These are phyloP conservation scores for Caenorhabditis brenneri DNA, from an alignment of 1,140 invertebrate genomes.

Conservation along the genomic window DNA sequence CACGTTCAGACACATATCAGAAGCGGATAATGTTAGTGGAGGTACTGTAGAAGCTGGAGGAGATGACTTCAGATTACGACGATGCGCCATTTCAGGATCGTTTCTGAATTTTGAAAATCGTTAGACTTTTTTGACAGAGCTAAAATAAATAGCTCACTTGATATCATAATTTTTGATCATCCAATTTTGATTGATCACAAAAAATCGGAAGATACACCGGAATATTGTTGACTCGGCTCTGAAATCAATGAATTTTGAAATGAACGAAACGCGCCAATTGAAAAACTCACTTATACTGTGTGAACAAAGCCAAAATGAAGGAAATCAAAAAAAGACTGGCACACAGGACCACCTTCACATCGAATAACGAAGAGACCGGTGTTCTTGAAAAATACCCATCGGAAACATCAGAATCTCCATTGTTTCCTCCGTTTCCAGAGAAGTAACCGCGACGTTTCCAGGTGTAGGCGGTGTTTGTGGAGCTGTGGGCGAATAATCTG, in stretches of 20 bases:
- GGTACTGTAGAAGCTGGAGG: background rate
- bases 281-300: slow-evolving; percentile 30
- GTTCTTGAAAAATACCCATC: slow-evolving; percentile 22
- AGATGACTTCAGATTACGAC: background rate
- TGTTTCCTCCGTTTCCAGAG: background rate
- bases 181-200: slow-evolving; percentile 22
- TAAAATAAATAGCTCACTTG: background rate
- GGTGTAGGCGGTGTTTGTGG: background rate
- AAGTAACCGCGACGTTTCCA: slow-evolving; percentile 25
- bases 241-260: background rate
- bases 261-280: background rate
- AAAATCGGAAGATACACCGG: slow-evolving; percentile 26
- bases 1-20: slow-evolving; percentile 25
- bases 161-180: slow-evolving; percentile 34
- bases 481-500: slow-evolving; percentile 11
- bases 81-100: slow-evolving; percentile 33
- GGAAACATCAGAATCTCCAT: background rate
- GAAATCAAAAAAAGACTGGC: slow-evolving; percentile 18
- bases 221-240: slow-evolving; percentile 26
- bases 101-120: background rate
- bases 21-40: background rate
- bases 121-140: background rate
- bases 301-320: slow-evolving; percentile 14
- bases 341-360: slow-evolving; percentile 6
- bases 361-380: background rate